Evolutionary conservation across 2,888 invertebrate genomes (phyloP).

Genomic region (Lithophane ornitopus): DNA sequence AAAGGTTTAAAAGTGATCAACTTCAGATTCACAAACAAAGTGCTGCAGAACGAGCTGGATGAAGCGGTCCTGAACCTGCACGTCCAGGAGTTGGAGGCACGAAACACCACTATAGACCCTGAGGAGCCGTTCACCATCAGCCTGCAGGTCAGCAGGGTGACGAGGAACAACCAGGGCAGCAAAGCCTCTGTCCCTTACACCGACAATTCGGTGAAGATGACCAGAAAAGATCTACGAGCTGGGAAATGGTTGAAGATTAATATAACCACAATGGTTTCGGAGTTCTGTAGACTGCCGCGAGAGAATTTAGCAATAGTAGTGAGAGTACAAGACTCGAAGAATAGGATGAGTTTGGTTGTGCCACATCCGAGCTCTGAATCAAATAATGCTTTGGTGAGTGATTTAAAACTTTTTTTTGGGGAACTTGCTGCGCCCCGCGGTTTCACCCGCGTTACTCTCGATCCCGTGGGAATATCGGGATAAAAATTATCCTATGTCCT

Average conservation of each 20-base stretch:
- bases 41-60: conserved; percentile 92
- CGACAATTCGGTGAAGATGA: conserved; percentile 85
- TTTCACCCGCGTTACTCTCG: no score
- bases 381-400: conserved; percentile 87
- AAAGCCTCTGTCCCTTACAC: conserved; percentile 84
- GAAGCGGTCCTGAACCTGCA: conserved; percentile 93
- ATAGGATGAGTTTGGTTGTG: conserved; percentile 92
- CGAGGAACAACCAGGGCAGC: conserved; percentile 82
- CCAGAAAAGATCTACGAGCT: conserved; percentile 87
- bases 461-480: no score
- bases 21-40: conserved; percentile 93
- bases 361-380: conserved; percentile 92
- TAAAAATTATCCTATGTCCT: no score
- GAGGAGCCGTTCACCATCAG: conserved; percentile 83
- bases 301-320: conserved; percentile 95
- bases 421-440: no score
- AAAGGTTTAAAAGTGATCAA: conserved; percentile 93
- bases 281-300: conserved; percentile 94
- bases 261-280: conserved; percentile 93
- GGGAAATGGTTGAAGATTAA: conserved; percentile 95
- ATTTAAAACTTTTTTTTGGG: neutral
- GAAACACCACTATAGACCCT: conserved; percentile 79
- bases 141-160: conserved; percentile 85
- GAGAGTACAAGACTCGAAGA: conserved; percentile 92
- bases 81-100: conserved; percentile 88